These are phyloP conservation scores for Pampusana beccarii DNA, from an alignment of 2,113 vertebrate genomes.

Conservation along the genomic window DNA sequence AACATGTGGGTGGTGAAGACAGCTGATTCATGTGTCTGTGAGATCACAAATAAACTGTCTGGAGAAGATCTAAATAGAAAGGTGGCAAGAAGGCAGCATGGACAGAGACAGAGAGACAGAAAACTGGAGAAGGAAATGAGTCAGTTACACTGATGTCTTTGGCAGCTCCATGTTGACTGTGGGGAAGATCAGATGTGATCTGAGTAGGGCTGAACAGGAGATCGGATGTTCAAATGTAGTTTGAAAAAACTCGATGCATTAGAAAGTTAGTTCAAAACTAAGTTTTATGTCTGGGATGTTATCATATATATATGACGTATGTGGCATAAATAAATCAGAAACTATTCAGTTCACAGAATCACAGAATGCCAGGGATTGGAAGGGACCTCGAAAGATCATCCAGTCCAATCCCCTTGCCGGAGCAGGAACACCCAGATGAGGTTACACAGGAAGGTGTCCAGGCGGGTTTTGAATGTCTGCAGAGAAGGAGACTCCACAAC, in stretches of 20 bases:
- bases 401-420: no score
- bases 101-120: neutral
- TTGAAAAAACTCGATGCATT: neutral
- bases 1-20: neutral
- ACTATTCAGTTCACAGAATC: neutral
- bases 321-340: neutral
- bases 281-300: neutral
- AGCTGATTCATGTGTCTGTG: neutral
- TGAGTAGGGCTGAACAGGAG: neutral
- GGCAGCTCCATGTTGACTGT: neutral
- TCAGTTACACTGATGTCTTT: neutral
- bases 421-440: no score
- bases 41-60: slow-evolving; percentile 1
- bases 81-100: neutral
- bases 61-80: neutral
- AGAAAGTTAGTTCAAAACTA: neutral
- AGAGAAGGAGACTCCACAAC: no score
- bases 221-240: neutral
- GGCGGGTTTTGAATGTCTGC: no score
- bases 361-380: no score
- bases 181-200: neutral
- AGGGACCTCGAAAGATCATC: no score
- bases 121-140: neutral
- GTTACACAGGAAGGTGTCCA: no score
- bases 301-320: accelerated